Evolutionary conservation across 2,888 invertebrate genomes (phyloP).

Genomic region (Microctonus hyperodae): DNA sequence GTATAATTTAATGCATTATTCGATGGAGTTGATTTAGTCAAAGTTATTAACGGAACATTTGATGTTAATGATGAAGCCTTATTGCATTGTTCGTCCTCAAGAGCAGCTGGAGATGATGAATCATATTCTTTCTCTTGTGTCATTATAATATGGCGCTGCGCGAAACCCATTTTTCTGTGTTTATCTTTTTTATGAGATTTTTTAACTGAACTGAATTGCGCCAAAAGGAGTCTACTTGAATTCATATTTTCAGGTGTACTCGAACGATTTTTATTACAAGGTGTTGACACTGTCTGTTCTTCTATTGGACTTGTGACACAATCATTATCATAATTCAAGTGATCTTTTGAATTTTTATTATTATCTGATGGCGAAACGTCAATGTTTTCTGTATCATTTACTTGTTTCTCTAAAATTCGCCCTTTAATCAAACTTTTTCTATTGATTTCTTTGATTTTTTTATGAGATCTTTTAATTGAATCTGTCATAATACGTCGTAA

Average conservation of each 20-base stretch:
- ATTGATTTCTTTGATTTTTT: conserved; percentile 52
- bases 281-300: too few species aligned
- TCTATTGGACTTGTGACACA: background rate
- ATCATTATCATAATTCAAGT: conserved; percentile 1
- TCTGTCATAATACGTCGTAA: conserved; percentile 46
- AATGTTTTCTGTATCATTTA: conserved; percentile 5
- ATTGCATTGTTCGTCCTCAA: background rate
- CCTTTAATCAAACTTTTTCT: conserved; percentile 46
- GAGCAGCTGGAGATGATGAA: background rate
- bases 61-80: conserved; percentile 17
- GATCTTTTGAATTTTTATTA: background rate
- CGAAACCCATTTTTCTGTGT: conserved; percentile 45
- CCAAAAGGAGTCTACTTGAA: conserved; percentile 53
- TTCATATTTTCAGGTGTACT: conserved; percentile 54
- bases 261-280: conserved; percentile 41
- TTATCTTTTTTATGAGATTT: conserved; percentile 57
- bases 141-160: conserved; percentile 39
- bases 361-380: background rate
- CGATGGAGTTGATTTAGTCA: background rate
- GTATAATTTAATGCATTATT: conserved; percentile 16
- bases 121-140: too few species aligned
- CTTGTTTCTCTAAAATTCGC: conserved; percentile 23
- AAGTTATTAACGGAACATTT: conserved; percentile 3
- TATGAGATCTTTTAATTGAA: conserved; percentile 57
- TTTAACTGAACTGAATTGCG: conserved; percentile 53